Percentiles rank a stretch among this genome's conserved stretches.
Conservation (phyloP, 2,888 invertebrate species). For the Boloria selene region DNA sequence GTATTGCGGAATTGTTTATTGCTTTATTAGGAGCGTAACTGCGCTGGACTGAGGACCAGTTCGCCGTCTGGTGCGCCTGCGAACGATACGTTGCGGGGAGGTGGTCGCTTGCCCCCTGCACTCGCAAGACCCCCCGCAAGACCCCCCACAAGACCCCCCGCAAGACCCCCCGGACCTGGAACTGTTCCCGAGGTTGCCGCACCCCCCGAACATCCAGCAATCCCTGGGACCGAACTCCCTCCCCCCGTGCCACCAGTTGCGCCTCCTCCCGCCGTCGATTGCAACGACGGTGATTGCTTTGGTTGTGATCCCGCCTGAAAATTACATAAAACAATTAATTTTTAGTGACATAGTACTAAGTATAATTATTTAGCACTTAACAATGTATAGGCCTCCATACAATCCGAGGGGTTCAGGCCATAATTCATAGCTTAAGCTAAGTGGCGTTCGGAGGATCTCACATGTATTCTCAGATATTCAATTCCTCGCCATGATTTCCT, state of each 20-base stretch:
- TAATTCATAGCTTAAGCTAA: too few relatives aligned
- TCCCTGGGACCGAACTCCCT: constrained; percentile 29
- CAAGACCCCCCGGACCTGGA: neutral
- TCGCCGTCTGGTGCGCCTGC: constrained; percentile 79
- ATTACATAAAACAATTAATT: too few relatives aligned
- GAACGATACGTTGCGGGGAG: constrained; percentile 78
- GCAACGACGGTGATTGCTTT: constrained; percentile 34
- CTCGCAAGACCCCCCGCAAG: constrained; percentile 36
- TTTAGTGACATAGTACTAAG: too few relatives aligned
- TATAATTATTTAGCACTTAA: too few relatives aligned
- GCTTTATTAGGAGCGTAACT: constrained; percentile 82
- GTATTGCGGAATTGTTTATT: constrained; percentile 63
- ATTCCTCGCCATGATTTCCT: too few relatives aligned
- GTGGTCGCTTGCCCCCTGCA: constrained; percentile 53
- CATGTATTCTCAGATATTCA: too few relatives aligned
- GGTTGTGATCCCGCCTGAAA: constrained; percentile 42
- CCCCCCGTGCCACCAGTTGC: constrained; percentile 35
- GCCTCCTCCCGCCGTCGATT: constrained; percentile 22
- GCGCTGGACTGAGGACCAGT: constrained; percentile 85
- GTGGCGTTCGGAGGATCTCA: too few relatives aligned
- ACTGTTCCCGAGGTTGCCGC: neutral
- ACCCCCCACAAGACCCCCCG: constrained; percentile 19
- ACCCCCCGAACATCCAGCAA: constrained; percentile 1
- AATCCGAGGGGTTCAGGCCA: too few relatives aligned
- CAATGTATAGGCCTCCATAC: too few relatives aligned